Conservation (phyloP, 2,888 invertebrate species). For the Lasioglossum malachurum region DNA sequence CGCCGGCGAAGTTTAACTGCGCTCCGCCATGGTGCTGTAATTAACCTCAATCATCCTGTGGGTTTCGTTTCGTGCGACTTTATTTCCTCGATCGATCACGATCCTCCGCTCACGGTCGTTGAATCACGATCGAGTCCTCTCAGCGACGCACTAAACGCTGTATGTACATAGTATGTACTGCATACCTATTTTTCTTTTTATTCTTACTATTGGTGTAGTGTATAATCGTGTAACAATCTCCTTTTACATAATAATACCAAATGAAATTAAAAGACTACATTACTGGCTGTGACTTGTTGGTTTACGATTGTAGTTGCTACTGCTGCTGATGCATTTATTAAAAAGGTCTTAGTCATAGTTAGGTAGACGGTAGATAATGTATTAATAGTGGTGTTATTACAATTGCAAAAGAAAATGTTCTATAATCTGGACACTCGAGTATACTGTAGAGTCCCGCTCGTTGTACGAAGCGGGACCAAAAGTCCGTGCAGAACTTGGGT, state of each 20-base stretch:
- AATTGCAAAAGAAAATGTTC: background rate
- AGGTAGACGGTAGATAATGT: too few species aligned
- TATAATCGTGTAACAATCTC: background rate
- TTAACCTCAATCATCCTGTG: slow-evolving; percentile 5
- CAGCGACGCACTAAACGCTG: background rate
- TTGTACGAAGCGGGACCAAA: too few species aligned
- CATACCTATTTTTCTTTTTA: background rate
- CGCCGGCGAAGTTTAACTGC: background rate
- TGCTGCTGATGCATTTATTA: background rate
- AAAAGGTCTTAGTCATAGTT: too few species aligned
- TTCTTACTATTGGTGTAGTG: background rate
- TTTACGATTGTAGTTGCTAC: background rate
- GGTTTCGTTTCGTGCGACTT: slow-evolving; percentile 2
- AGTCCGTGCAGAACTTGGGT: too few species aligned
- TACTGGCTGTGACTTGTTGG: background rate
- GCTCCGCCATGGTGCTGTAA: background rate
- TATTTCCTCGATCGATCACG: slow-evolving; percentile 9
- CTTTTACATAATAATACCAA: background rate
- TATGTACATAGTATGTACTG: too few species aligned
- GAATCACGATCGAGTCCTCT: background rate
- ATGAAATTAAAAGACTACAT: background rate
- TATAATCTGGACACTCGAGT: background rate
- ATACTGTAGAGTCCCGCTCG: too few species aligned
- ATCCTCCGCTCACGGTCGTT: background rate
- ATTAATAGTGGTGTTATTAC: background rate